Base-by-base conservation (phyloP, 2,888 invertebrate species). In the Allophyes oxyacanthae region DNA sequence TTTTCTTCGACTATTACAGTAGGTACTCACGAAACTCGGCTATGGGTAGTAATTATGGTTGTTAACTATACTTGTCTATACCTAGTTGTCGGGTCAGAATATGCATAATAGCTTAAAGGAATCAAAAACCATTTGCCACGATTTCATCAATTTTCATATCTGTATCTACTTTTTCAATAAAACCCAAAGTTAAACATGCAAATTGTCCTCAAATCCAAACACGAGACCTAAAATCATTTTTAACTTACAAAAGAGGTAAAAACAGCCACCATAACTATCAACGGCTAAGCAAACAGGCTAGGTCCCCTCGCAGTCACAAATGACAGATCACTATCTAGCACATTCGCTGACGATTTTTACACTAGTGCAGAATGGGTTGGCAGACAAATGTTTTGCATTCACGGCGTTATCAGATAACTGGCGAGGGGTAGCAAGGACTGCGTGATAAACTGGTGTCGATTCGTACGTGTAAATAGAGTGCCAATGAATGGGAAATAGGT, bases 341-440 rank as follows among this genome's bases (percentile, higher is more conserved):
- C 89, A 90, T 89, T 90, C 88, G 83, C 89, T 89, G 89, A 88
- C 92, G 89, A 92, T 94, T 94, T 93, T 92, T 91, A 90, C 93
- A 92, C 93, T 90, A 92, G 84, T 87, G 84, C 81, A 82, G 87
- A 89, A 88, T 87, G 89, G 87, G 87, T 88, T 89, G 84, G 82
- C 88, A 88, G 89, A 92, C 93, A 92, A 94, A 94, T 92, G 91
- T 90, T 72, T 84, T 78, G 88, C 85, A 91, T 94, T 92, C 92
- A 92, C 72, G 63, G 75, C 79, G 83, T 89, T 92, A 94, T 94
- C 93, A 86, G 93, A 93, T 94, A 92, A 88, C 84, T 73, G 75
- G 76, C 82, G 86, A 89, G 90, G 92, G 93, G 93, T 90, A 77
- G 77, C 92, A 49, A 64, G 85, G 89, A 86, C 85, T 84, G 73